Base-by-base conservation (phyloP, 2,797 vertebrate species). In the Remorina albescens region DNA sequence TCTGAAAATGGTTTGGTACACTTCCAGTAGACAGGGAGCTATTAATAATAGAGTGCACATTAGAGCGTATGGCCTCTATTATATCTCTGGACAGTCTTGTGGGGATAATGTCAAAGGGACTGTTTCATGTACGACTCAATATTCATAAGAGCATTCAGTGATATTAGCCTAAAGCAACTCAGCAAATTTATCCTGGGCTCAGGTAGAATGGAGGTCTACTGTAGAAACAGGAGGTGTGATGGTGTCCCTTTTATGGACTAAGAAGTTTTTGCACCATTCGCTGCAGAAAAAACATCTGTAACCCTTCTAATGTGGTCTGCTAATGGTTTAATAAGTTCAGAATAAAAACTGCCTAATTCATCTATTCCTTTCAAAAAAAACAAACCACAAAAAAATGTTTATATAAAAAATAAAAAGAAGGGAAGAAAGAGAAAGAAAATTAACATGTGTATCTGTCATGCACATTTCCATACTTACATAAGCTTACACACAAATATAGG, bases 101-200 rank as follows among this genome's bases (percentile, higher is more conserved):
- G 26, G 28, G 36, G 44, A 58, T 81, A 67, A 46, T 44, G 36
- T 56, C 42, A 44, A 16, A 68, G n/a, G n/a, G 44, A 46, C 44
- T 25, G 57, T 71, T 39, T 50, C 8, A 25, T 60, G 36, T 41
- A 23, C 5, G 6, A 64, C 5, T 42, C 28, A 51, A 55, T 57
- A 47, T 67, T 67, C 41, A 1, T 57, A 44, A 26, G 23, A 8
- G 49, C 39, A 44, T 30, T 6, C 4, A 8, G 34, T 13, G n/a
- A 73, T 58, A 19, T 4, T 51, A 11, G 55, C 62, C 39, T 12
- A 19, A 39, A 57, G 58, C 41, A 67, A 59, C 56, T 71, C n/a
- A 60, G 60, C 76, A 78, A n/a, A 80, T 80, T 71, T 46, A 67
- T 64, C 77, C 51, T 39, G 54, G 37, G 74, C 64, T 46, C 70